Evolutionary conservation across 2,113 vertebrate genomes (phyloP).

Genomic region (Eolophus roseicapilla): DNA sequence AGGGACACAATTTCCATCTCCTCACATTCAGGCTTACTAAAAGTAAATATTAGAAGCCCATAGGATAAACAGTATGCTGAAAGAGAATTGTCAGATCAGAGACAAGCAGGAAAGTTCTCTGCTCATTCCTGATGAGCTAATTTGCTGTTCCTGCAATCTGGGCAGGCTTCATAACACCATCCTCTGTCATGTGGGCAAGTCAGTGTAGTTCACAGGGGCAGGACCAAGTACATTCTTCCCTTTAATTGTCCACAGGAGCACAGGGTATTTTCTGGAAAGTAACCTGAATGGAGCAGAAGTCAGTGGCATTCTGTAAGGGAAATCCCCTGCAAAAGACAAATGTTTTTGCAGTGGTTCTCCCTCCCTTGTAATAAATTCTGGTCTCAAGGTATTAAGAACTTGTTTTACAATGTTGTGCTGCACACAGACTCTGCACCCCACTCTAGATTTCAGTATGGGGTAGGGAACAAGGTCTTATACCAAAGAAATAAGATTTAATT

Average conservation of each 20-base stretch:
- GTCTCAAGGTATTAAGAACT: not conserved
- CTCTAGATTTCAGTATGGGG: not conserved
- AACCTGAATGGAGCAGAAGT: not conserved
- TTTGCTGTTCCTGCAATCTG: not conserved
- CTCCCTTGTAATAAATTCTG: not conserved
- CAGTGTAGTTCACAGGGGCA: not conserved
- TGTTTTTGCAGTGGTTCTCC: slow-evolving; percentile 1
- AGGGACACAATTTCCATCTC: slow-evolving; percentile 13
- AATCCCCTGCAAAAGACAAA: not conserved
- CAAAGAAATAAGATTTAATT: not conserved
- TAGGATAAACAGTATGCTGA: slow-evolving; percentile 17
- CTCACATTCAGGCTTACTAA: not conserved
- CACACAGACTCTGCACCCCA: not conserved
- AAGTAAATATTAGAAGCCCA: slow-evolving; percentile 38
- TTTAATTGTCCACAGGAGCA: not conserved
- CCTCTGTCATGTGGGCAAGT: not conserved
- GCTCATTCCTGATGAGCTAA: not conserved
- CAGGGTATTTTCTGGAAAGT: not conserved
- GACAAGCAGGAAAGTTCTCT: not conserved
- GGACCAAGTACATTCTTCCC: not conserved
- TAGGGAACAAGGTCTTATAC: not conserved
- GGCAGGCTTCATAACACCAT: not conserved
- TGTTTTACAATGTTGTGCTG: not conserved
- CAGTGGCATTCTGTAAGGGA: not conserved
- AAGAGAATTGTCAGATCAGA: not conserved